Conservation (phyloP, 2,888 invertebrate species). For the Conops quadrifasciatus region DNA sequence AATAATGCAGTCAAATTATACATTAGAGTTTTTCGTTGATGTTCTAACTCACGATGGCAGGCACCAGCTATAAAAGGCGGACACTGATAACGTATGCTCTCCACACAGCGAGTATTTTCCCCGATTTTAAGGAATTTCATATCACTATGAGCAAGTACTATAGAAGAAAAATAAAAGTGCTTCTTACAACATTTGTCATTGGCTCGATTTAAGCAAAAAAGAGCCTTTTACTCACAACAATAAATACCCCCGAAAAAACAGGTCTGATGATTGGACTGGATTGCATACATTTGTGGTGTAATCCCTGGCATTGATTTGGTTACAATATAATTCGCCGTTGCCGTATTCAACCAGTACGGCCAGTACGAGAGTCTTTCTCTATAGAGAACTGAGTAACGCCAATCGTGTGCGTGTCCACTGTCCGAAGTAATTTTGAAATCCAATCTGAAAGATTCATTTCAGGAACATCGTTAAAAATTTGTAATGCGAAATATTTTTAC, state of each 20-base stretch:
- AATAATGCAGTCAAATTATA: conserved; percentile 60
- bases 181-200: not conserved
- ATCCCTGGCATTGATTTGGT: conserved; percentile 66
- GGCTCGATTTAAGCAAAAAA: not conserved
- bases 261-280: conserved; percentile 72
- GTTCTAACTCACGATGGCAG: conserved; percentile 69
- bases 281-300: conserved; percentile 66
- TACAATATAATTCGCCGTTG: conserved; percentile 70
- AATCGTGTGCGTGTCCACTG: conserved; percentile 73
- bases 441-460: conserved; percentile 64
- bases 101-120: conserved; percentile 68
- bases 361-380: conserved; percentile 72
- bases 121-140: conserved; percentile 69
- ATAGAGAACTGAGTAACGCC: conserved; percentile 75
- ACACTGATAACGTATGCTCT: conserved; percentile 71
- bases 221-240: conserved; percentile 69
- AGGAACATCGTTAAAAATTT: not conserved
- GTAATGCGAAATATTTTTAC: not conserved
- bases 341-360: conserved; percentile 71
- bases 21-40: conserved; percentile 62
- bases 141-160: conserved; percentile 72
- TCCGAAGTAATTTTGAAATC: conserved; percentile 73
- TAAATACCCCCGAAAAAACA: conserved; percentile 70
- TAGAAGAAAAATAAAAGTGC: conserved; percentile 11
- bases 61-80: conserved; percentile 69